phyloP scores from a whole-genome alignment of 2,113 vertebrate genomes.

The Pterocles burchelli region DNA sequence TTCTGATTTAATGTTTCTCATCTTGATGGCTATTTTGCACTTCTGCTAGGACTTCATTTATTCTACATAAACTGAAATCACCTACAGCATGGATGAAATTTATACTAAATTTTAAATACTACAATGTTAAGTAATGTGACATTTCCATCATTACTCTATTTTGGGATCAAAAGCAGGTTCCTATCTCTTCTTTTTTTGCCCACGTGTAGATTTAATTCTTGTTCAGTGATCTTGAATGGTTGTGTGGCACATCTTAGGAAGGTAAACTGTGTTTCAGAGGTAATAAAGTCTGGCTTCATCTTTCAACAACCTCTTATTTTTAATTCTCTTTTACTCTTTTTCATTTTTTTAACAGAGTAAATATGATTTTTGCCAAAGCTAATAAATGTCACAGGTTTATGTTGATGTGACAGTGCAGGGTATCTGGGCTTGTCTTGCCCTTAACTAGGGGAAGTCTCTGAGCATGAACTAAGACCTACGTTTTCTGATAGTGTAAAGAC shows the following conservation, averaged over 20 bases:
- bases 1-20: neutral
- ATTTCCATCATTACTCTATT: neutral
- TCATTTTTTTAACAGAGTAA: neutral
- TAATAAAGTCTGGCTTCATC: neutral
- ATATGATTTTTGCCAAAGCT: neutral
- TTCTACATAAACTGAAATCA: neutral
- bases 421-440: neutral
- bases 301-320: neutral
- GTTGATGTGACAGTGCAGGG: neutral
- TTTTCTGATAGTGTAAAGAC: neutral
- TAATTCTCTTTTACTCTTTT: neutral
- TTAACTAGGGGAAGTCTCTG: neutral
- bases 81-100: neutral
- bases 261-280: neutral
- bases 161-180: neutral
- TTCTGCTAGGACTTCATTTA: neutral
- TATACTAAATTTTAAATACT: neutral
- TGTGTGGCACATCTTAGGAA: neutral
- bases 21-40: neutral
- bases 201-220: neutral
- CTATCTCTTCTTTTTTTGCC: neutral
- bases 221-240: neutral
- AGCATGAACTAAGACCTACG: neutral
- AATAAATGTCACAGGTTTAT: neutral
- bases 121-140: neutral